Evolutionary conservation across 2,797 vertebrate species (phyloP), one percentile per base, ranked within the genome.

Genomic region (Paguma larvata): DNA sequence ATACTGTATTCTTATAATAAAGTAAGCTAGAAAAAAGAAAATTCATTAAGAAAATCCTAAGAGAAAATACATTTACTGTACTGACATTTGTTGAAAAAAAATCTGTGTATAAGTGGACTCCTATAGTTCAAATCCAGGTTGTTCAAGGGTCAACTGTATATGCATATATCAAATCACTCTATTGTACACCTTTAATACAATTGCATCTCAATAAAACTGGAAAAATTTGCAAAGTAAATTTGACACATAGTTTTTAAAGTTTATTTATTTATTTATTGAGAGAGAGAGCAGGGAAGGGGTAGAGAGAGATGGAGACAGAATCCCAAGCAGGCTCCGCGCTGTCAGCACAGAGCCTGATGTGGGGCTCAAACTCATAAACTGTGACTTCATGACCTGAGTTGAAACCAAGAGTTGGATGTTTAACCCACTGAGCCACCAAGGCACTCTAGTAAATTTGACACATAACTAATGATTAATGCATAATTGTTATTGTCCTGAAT

Each of bases 401-500:
- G 56, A 59, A 59, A 23, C 56, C 56, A 59, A 59, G 56, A 59
- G 56, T 8, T 21, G 23, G 56, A 59, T 23, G 56, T 59, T 9
- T 59, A 59, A 23, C 56, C 56, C 56, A 59, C 56, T 23, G 56
- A 59, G 56, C 56, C 56, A 59, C 56, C 56, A 19, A 59, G 19
- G 56, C 8, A 9, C 56, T 18, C 56, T 21, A 70, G 53, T 89
- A 94, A 94, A 85, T 82, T 41, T 94, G 86, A 88, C 53, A 78
- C 27, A 72, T 48, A 68, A 18, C 90, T 94, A 73, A 75, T 80
- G 44, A 90, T 67, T 67, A 91, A 78, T 77, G 30, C 53, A 72
- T 79, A 87, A 85, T 70, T 94, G 30, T 78, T 91, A 86, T 67
- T 91, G 84, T 16, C n/a, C 79, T 89, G 73, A 34, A 83, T 85